Percentiles rank a stretch among this genome's conserved stretches.
Conservation (phyloP, 2,797 vertebrate genomes). For the Etheostoma nigrum region DNA sequence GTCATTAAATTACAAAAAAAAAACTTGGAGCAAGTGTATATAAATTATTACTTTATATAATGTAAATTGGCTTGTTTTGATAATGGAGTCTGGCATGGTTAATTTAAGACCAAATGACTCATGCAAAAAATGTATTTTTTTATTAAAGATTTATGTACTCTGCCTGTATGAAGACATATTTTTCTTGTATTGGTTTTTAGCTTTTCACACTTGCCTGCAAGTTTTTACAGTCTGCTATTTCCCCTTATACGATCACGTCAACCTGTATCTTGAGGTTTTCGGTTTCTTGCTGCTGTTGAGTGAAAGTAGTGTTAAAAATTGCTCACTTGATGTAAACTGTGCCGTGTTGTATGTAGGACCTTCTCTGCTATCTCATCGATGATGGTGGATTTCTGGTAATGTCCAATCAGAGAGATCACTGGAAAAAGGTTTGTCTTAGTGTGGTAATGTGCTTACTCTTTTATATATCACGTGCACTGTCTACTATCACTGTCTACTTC, state of each 20-base stretch:
- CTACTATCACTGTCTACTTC: too few species aligned
- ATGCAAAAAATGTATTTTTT: not conserved
- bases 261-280: not conserved
- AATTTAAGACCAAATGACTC: not conserved
- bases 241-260: not conserved
- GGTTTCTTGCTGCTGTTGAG: not conserved
- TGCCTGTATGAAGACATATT: not conserved
- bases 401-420: slow-evolving; percentile 98
- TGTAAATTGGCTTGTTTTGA: not conserved
- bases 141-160: not conserved
- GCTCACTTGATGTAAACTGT: not conserved
- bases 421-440: slow-evolving; percentile 89
- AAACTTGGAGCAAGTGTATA: not conserved
- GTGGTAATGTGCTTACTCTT: not conserved
- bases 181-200: not conserved
- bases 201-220: not conserved
- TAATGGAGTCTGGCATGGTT: not conserved
- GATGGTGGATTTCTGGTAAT: slow-evolving; percentile 98
- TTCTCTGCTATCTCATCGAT: slow-evolving; percentile 96
- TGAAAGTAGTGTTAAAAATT: not conserved
- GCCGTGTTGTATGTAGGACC: slow-evolving; percentile 82
- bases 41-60: not conserved
- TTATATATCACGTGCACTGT: not conserved
- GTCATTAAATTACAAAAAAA: not conserved
- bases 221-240: not conserved